Base-by-base conservation (phyloP, 2,888 invertebrate genomes). In the Allolobophora icterica region DNA sequence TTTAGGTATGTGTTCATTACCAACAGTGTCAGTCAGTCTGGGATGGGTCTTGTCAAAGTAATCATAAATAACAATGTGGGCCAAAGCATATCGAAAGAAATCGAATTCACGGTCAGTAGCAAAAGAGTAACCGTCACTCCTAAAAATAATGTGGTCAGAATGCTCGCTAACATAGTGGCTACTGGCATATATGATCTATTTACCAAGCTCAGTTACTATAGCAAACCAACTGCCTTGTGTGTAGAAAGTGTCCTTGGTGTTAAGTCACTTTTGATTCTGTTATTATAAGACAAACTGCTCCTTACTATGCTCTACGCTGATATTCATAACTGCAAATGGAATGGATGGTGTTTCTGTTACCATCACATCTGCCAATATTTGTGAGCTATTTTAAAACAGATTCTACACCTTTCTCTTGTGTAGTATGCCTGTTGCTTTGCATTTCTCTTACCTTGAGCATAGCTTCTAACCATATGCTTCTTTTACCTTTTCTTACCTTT, bases 1-100 rank as follows among this genome's bases (percentile, higher is more conserved):
- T 34, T 87, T 38, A 87, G 87, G 35, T 87, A 87, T 87, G 87
- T 87, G 24, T 87, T 87, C 38, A 35, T 87, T 87, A 87, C 38
- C 21, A 87, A 34, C 35, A 1, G 6, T 38, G 38, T 87, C 5
- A 38, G 38, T 38, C 34, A 87, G 24, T 24, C 87, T 35, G 87
- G 87, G 15, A 3, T 19, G 15, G 87, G 13, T 87, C 17, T 35
- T 38, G 87, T 87, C 87, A 35, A 4, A 34, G 38, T 87, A 24
- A 87, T 17, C 38, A 38, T 87, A 24, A 34, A 34, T 17, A 33
- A 34, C 15, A 19, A 19, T 19, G 84, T 19, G 34, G 21, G 84
- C 84, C 35, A 24, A 30, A 71, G n/a, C 30, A 71, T n/a, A n/a
- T 71, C n/a, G n/a, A 30, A 0, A 71, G n/a, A 71, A 11, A 87